Evolutionary conservation across 2,797 vertebrate genomes (phyloP).

Genomic region (Ceryle rudis): DNA sequence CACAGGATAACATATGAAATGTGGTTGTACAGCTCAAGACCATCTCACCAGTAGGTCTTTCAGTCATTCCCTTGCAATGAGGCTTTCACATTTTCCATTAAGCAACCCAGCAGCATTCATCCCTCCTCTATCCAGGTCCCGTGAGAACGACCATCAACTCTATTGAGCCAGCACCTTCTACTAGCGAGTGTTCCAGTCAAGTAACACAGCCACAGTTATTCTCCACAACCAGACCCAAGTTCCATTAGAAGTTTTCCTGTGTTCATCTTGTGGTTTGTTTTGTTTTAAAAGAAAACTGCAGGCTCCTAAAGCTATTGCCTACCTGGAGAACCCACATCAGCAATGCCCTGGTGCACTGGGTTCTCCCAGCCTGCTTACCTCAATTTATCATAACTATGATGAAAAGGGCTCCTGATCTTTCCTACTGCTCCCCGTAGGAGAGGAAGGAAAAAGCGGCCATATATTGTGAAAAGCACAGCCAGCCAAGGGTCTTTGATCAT

Average conservation of each 20-base stretch:
- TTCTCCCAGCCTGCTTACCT: not conserved
- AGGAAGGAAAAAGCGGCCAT: not conserved
- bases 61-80: not conserved
- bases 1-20: not conserved
- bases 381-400: not conserved
- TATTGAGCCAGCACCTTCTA: not conserved
- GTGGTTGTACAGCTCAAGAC: not conserved
- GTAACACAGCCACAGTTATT: not conserved
- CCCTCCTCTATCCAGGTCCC: not conserved
- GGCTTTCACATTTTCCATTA: not conserved
- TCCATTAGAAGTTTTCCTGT: not conserved
- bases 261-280: rapidly evolving
- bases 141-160: not conserved
- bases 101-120: not conserved
- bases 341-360: not conserved
- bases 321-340: not conserved
- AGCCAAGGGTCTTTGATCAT: not conserved
- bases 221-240: not conserved
- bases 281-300: not conserved
- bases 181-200: not conserved
- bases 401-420: not conserved
- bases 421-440: rapidly evolving
- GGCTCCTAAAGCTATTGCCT: not conserved
- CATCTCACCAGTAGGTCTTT: not conserved
- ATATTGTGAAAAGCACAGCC: not conserved